A percentile compares a stretch with the other conserved stretches of the same genome.
phyloP scores from a whole-genome alignment of 1,140 invertebrate genomes.

The Drosophila kepulauana region DNA sequence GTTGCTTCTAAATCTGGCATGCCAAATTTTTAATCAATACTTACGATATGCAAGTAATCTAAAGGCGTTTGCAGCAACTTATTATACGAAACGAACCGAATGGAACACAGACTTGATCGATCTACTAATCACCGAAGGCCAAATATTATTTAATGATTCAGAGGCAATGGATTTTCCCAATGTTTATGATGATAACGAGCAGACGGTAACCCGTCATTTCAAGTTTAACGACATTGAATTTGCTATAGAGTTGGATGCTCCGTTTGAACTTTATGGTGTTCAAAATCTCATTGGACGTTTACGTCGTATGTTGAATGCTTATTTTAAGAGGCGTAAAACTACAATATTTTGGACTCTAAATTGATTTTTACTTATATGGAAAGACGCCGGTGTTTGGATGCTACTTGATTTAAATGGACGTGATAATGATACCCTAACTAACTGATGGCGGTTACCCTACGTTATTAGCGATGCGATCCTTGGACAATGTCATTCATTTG shows the following conservation, averaged over 20 bases:
- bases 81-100: conserved; percentile 60
- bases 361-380: conserved; percentile 69
- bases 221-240: conserved; percentile 71
- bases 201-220: conserved; percentile 59
- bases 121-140: conserved; percentile 51
- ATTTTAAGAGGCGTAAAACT: conserved; percentile 51
- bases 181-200: conserved; percentile 64
- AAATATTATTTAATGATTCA: conserved; percentile 61
- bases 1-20: neutral
- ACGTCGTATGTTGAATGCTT: conserved; percentile 44
- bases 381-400: conserved; percentile 67
- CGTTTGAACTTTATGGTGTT: conserved; percentile 55
- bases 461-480: conserved; percentile 49
- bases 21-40: conserved; percentile 50
- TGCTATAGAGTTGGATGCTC: conserved; percentile 56
- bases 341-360: conserved; percentile 50
- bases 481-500: conserved; percentile 68
- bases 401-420: conserved; percentile 66
- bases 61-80: conserved; percentile 60
- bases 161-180: conserved; percentile 55
- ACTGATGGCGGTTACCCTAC: conserved; percentile 52
- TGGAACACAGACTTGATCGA: conserved; percentile 60
- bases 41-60: conserved; percentile 50
- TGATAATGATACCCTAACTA: conserved; percentile 35
- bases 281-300: conserved; percentile 31